Conservation (phyloP, 2,113 vertebrate species). For the Thermophis baileyi region DNA sequence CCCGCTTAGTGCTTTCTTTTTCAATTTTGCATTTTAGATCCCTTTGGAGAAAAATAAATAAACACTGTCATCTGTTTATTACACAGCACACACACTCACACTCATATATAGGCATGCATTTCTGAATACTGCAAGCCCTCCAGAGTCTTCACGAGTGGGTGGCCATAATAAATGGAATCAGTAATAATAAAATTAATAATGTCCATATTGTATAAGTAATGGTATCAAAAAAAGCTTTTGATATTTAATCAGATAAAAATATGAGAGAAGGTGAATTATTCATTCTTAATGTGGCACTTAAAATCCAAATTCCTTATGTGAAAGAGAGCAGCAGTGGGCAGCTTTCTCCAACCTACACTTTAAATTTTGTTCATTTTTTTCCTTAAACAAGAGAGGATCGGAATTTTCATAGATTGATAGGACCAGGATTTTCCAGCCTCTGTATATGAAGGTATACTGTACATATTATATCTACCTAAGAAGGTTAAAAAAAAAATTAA, state of each 20-base stretch:
- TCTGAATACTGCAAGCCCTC: neutral
- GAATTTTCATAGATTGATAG: neutral
- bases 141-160: neutral
- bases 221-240: neutral
- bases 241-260: neutral
- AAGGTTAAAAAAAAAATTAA: neutral
- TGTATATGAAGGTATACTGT: neutral
- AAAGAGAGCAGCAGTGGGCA: neutral
- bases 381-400: neutral
- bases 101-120: neutral
- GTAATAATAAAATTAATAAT: neutral
- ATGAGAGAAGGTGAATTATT: neutral
- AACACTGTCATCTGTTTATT: neutral
- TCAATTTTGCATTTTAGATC: conserved; percentile 81
- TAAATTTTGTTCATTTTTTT: neutral
- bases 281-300: neutral
- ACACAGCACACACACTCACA: neutral
- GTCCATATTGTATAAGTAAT: neutral
- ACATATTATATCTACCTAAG: neutral
- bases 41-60: conserved; percentile 57
- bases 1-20: conserved; percentile 81
- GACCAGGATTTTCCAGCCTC: neutral
- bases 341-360: neutral
- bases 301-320: neutral
- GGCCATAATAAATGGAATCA: neutral